Evolutionary conservation across 1,140 invertebrate genomes (phyloP).

Genomic region (Sarcophaga bullata): DNA sequence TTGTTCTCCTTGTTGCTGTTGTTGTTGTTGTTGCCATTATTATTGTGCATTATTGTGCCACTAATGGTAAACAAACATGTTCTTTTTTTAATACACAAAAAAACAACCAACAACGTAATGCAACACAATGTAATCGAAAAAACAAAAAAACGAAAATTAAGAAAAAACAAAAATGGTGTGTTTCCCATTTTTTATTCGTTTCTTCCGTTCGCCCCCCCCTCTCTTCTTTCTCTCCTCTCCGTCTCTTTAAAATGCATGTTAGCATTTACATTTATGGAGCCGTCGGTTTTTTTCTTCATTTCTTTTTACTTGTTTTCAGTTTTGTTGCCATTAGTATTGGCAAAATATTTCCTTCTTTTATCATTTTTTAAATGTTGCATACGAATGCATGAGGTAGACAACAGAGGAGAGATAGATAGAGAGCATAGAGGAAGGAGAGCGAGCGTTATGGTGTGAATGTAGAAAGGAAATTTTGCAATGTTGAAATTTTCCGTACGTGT

Average conservation of each 20-base stretch:
- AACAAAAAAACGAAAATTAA: not conserved
- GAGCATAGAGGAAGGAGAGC: too few relatives aligned
- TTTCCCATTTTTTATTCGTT: not conserved
- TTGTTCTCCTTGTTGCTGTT: not conserved
- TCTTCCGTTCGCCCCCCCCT: too few relatives aligned
- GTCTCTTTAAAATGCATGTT: not conserved
- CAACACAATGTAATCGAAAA: not conserved
- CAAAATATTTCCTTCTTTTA: not conserved
- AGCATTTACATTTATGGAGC: not conserved
- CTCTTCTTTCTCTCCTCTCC: too few relatives aligned
- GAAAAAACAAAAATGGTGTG: not conserved
- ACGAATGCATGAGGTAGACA: not conserved
- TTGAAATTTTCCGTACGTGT: not conserved
- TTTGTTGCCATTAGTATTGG: not conserved
- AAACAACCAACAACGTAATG: not conserved
- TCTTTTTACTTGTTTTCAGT: not conserved
- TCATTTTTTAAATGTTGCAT: too few relatives aligned
- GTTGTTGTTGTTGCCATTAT: not conserved
- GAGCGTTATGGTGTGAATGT: not conserved
- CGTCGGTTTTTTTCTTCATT: not conserved
- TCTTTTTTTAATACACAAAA: not conserved
- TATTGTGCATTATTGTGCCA: not conserved
- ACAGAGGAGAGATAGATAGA: too few relatives aligned
- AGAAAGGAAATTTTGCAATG: conserved; percentile 3
- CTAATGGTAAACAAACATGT: conserved; percentile 17